A percentile compares a stretch with the other conserved stretches of the same genome.
phyloP scores from a whole-genome alignment of 2,113 vertebrate genomes.

The Apistogramma diplotaenia region DNA sequence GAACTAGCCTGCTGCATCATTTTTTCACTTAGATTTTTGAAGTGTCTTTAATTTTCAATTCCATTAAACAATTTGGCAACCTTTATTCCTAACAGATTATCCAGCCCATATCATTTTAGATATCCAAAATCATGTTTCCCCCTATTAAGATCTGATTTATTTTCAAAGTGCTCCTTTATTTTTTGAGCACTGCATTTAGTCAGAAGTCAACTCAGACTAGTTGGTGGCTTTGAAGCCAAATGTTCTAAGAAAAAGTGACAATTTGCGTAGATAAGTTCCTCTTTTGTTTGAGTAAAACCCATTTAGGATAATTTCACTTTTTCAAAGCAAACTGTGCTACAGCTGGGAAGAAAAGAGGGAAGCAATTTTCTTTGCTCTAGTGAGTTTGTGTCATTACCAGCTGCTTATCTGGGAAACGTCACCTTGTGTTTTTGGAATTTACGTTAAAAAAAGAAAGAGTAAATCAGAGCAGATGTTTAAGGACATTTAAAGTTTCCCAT shows the following conservation, averaged over 20 bases:
- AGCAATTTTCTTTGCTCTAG: background rate
- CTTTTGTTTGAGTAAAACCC: background rate
- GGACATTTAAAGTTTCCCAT: background rate
- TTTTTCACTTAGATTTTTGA: no score
- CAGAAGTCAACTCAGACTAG: background rate
- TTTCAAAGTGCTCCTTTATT: no score
- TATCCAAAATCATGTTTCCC: no score
- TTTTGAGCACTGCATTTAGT: background rate
- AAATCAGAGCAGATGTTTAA: conserved; percentile 7
- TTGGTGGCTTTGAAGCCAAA: background rate
- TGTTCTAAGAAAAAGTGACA: background rate
- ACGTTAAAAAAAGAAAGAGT: background rate
- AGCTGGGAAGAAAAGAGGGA: background rate
- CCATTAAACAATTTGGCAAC: no score
- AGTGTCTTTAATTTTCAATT: no score
- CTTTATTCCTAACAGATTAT: no score
- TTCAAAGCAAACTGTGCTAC: background rate
- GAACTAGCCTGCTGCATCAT: no score
- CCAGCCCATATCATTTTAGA: no score
- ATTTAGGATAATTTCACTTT: background rate
- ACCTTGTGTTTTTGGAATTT: background rate
- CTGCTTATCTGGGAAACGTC: background rate
- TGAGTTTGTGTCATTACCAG: background rate
- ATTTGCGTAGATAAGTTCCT: background rate
- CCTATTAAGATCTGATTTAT: no score